Percentiles rank a stretch among this genome's conserved stretches.
These are phyloP conservation scores for Diglossa cyanea DNA, from an alignment of 2,797 vertebrate genomes.

Conservation along the genomic window DNA sequence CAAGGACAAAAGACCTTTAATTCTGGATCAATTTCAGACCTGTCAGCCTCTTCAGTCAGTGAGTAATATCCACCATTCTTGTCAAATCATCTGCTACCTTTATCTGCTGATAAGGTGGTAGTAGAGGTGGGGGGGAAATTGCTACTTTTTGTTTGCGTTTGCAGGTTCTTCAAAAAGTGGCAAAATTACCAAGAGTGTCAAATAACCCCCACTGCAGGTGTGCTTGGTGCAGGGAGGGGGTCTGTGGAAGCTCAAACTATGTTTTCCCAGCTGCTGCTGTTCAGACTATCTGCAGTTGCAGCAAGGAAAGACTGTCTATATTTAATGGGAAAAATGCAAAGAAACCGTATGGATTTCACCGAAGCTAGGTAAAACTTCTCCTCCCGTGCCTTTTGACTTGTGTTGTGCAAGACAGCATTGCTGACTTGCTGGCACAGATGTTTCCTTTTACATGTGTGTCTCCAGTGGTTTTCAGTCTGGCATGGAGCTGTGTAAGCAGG, in stretches of 20 bases:
- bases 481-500: background rate
- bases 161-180: background rate
- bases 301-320: background rate
- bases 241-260: background rate
- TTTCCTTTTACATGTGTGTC: background rate
- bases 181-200: background rate
- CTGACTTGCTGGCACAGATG: background rate
- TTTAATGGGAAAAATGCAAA: background rate
- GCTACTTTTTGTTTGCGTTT: rapidly evolving
- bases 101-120: background rate
- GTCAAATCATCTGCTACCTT: background rate
- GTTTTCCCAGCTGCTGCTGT: background rate
- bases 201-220: background rate
- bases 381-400: background rate
- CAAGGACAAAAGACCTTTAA: background rate
- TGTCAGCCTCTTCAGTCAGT: background rate
- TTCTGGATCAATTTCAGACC: background rate
- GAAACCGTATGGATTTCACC: background rate
- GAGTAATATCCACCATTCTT: background rate
- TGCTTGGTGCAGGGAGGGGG: background rate
- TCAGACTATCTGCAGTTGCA: background rate
- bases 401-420: background rate
- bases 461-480: background rate
- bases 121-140: background rate
- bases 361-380: background rate